These are phyloP conservation scores for Ammodytes marinus DNA, from an alignment of 2,113 vertebrate genomes.

Conservation along the genomic window DNA sequence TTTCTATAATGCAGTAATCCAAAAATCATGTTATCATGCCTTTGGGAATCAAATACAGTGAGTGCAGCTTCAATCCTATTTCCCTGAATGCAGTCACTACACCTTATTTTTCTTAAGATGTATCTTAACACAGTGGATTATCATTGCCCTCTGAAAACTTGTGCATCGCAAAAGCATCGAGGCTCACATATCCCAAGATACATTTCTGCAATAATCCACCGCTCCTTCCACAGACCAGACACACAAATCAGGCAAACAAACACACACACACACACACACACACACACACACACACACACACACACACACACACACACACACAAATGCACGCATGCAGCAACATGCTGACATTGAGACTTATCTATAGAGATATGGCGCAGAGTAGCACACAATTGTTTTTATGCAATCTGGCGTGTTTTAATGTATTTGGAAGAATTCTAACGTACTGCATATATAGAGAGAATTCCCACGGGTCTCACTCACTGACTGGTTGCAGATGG, in stretches of 20 bases:
- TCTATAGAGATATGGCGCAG: constrained; percentile 39
- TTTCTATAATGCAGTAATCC: constrained; percentile 82
- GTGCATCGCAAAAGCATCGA: constrained; percentile 40
- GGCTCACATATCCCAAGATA: constrained; percentile 65
- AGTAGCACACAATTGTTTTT: constrained; percentile 51
- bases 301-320: constrained; percentile 26
- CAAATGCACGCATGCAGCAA: constrained; percentile 46
- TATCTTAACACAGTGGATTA: constrained; percentile 81
- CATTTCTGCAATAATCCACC: constrained; percentile 66
- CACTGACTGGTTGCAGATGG: constrained; percentile 65
- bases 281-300: constrained; percentile 36
- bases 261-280: constrained; percentile 33
- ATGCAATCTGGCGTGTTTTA: constrained; percentile 62
- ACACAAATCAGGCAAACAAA: constrained; percentile 21
- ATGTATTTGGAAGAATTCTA: constrained; percentile 63
- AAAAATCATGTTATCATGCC: constrained; percentile 80
- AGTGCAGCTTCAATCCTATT: constrained; percentile 77
- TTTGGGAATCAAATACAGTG: constrained; percentile 73
- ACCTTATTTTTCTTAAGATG: constrained; percentile 69
- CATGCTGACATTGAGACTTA: constrained; percentile 61
- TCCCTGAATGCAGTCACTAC: constrained; percentile 66
- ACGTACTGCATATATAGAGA: constrained; percentile 53
- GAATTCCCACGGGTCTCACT: constrained; percentile 62
- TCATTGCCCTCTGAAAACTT: constrained; percentile 65
- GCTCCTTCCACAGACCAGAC: constrained; percentile 29